Percentiles rank a stretch among this genome's conserved stretches.
These are phyloP conservation scores for Tachystola acroxantha DNA, from an alignment of 2,888 invertebrate species.

Conservation along the genomic window DNA sequence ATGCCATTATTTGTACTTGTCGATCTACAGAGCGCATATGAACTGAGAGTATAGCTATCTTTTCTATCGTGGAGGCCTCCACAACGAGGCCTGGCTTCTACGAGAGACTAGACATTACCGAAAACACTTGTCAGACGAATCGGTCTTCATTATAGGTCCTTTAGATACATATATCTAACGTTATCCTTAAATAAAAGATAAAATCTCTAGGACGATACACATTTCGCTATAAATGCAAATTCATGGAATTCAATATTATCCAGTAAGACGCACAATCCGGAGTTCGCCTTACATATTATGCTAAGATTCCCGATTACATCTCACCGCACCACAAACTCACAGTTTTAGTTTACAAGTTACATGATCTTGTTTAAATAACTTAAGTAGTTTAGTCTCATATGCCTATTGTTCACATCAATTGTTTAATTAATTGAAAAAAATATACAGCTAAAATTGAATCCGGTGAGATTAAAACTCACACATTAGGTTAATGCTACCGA, in stretches of 20 bases:
- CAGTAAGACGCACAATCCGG: constrained; percentile 48
- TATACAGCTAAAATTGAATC: no score
- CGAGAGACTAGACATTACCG: constrained; percentile 69
- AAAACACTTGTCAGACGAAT: constrained; percentile 59
- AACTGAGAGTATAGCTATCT: constrained; percentile 46
- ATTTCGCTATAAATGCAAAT: constrained; percentile 78
- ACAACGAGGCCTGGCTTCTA: constrained; percentile 45
- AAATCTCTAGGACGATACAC: constrained; percentile 76
- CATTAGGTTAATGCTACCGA: no score
- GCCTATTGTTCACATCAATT: constrained; percentile 6
- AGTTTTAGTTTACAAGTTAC: background rate
- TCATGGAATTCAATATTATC: constrained; percentile 75
- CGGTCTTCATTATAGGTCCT: constrained; percentile 55
- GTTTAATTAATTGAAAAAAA: no score
- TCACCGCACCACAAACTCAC: constrained; percentile 29
- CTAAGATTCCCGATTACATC: constrained; percentile 58
- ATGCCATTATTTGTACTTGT: constrained; percentile 71
- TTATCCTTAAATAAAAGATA: constrained; percentile 70
- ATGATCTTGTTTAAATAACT: constrained; percentile 1
- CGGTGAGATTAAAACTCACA: no score
- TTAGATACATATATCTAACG: constrained; percentile 57
- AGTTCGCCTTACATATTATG: constrained; percentile 68
- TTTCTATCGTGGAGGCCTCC: constrained; percentile 32
- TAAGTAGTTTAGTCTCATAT: constrained; percentile 12
- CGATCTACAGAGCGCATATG: constrained; percentile 50